phyloP scores from a whole-genome alignment of 2,113 vertebrate species.

The Microcebus jonahi region DNA sequence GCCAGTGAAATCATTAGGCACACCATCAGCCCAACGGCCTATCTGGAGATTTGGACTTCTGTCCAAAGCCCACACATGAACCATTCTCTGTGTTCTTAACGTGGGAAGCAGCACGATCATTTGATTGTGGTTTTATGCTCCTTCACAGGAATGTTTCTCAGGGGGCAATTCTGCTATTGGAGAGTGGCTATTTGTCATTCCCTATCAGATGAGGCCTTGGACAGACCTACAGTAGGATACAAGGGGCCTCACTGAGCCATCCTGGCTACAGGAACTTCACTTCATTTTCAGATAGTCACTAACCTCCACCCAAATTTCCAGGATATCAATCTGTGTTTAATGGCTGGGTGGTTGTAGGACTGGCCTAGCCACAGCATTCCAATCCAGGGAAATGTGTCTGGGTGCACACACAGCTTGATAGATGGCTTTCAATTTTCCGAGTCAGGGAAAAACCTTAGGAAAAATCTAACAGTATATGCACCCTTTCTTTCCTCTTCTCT shows the following conservation, averaged over 20 bases:
- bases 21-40: not conserved
- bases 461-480: not conserved
- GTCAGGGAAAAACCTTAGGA: not conserved
- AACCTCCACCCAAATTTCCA: conserved; percentile 20
- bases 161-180: not conserved
- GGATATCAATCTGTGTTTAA: not conserved
- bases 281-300: conserved; percentile 22
- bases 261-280: not conserved
- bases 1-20: conserved; percentile 54
- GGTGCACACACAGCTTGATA: not conserved
- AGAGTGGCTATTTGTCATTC: conserved; percentile 21
- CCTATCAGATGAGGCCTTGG: conserved; percentile 25
- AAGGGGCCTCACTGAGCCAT: not conserved
- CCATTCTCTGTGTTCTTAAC: conserved; percentile 28
- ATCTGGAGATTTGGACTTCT: conserved; percentile 47
- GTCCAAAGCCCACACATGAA: conserved; percentile 59
- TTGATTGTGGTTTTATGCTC: conserved; percentile 57
- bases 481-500: not conserved
- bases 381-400: conserved; percentile 36
- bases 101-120: not conserved
- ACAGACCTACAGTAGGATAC: not conserved
- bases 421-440: conserved; percentile 27
- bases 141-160: conserved; percentile 56
- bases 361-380: conserved; percentile 34
- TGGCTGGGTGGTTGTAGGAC: not conserved